phyloP scores from a whole-genome alignment of 2,888 invertebrate genomes.

The Neocrepidodera transversa region DNA sequence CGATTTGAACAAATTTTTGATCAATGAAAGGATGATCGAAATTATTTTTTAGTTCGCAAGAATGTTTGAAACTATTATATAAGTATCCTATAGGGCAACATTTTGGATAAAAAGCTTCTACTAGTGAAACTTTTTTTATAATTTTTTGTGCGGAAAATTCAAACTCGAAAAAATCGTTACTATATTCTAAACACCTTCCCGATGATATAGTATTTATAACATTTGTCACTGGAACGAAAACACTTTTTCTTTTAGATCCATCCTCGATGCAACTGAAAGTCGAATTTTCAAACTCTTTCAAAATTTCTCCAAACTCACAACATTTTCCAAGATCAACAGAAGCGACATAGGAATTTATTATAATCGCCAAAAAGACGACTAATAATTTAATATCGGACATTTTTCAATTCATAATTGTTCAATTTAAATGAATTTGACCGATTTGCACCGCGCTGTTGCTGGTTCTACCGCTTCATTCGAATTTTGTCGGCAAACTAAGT shows the following conservation, averaged over 20 bases:
- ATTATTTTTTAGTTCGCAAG: constrained; percentile 38
- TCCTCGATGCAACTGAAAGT: constrained; percentile 8
- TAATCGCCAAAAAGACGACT: not conserved
- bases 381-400: not conserved
- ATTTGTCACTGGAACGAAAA: not conserved
- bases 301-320: constrained; percentile 19
- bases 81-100: constrained; percentile 49
- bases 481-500: constrained; percentile 10
- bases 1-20: constrained; percentile 44
- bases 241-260: not conserved
- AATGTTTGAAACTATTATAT: constrained; percentile 44
- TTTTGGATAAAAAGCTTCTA: constrained; percentile 42
- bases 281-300: constrained; percentile 5
- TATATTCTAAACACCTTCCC: constrained; percentile 10
- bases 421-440: not conserved
- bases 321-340: constrained; percentile 16
- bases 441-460: not conserved
- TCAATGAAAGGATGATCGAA: constrained; percentile 35
- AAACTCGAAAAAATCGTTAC: constrained; percentile 14
- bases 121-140: not conserved
- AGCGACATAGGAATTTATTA: not conserved
- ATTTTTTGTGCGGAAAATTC: constrained; percentile 9
- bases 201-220: not conserved
- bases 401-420: not conserved
- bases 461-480: not conserved